phyloP scores from a whole-genome alignment of 2,888 invertebrate genomes.

The Trisateles emortualis region DNA sequence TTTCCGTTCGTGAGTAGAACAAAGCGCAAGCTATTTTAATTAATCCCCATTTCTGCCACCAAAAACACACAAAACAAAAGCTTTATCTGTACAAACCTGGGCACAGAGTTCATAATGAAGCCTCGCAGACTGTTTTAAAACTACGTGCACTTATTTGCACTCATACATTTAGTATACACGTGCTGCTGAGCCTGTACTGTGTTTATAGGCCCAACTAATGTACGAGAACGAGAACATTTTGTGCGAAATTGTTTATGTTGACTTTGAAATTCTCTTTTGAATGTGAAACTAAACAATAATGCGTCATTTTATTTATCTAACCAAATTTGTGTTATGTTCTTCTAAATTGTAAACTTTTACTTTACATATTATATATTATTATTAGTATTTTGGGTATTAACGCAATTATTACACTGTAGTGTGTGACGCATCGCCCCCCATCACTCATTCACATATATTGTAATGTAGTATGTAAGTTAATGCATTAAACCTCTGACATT shows the following conservation, averaged over 20 bases:
- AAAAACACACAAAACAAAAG: slow-evolving; percentile 9
- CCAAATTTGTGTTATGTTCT: too few relatives aligned
- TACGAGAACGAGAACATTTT: not conserved
- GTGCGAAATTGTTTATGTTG: not conserved
- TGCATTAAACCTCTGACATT: too few relatives aligned
- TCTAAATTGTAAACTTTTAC: too few relatives aligned
- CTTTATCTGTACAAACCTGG: not conserved
- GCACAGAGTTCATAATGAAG: slow-evolving; percentile 8
- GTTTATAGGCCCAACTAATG: slow-evolving; percentile 2
- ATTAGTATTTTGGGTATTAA: too few relatives aligned
- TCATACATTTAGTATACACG: slow-evolving; percentile 2
- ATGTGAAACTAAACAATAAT: too few relatives aligned
- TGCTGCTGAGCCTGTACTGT: not conserved
- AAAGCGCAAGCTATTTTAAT: not conserved
- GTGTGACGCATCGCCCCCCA: too few relatives aligned
- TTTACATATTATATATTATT: too few relatives aligned
- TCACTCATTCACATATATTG: too few relatives aligned
- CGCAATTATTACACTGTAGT: too few relatives aligned
- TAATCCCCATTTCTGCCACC: not conserved
- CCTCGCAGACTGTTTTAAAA: not conserved
- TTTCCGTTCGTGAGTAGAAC: too few relatives aligned
- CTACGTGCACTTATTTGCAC: slow-evolving; percentile 15
- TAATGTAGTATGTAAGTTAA: too few relatives aligned
- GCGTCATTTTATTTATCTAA: too few relatives aligned
- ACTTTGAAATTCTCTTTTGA: not conserved